Percentiles rank a stretch among this genome's conserved stretches.
Conservation (phyloP, 2,888 invertebrate genomes). For the Chymomyza procnemis region DNA sequence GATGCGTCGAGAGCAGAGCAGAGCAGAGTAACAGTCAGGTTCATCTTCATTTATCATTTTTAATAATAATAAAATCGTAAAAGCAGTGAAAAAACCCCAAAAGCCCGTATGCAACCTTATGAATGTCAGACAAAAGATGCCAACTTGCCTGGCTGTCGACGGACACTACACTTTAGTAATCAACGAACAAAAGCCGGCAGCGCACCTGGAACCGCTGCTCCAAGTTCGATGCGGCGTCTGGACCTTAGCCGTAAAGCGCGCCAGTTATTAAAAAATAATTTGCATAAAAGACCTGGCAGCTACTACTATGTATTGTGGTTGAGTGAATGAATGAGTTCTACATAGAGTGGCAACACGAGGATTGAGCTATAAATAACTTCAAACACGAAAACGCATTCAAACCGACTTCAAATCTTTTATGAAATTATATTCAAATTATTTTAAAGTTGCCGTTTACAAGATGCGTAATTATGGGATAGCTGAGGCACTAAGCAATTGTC, state of each 20-base stretch:
- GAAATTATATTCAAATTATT: conserved; percentile 74
- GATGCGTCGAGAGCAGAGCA: neutral
- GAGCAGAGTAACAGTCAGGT: conserved; percentile 17
- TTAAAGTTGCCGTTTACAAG: conserved; percentile 62
- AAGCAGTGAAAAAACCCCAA: conserved; percentile 50
- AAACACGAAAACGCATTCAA: neutral
- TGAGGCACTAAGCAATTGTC: conserved; percentile 34
- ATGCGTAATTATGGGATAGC: conserved; percentile 59
- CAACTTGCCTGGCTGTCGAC: conserved; percentile 1
- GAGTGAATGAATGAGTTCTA: conserved; percentile 48
- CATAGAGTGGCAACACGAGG: conserved; percentile 50
- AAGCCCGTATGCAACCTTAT: conserved; percentile 49
- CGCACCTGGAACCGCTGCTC: conserved; percentile 32
- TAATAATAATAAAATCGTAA: conserved; percentile 72
- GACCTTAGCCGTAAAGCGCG: conserved; percentile 12
- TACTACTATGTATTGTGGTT: neutral
- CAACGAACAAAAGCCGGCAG: conserved; percentile 27
- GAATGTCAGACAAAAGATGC: conserved; percentile 36
- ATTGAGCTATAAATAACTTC: conserved; percentile 70
- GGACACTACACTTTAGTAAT: conserved; percentile 16
- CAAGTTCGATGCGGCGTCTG: conserved; percentile 3
- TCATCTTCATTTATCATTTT: conserved; percentile 74
- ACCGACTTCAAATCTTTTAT: conserved; percentile 44
- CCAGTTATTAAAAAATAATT: conserved; percentile 74
- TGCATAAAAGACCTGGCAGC: conserved; percentile 61